phyloP scores from a whole-genome alignment of 2,888 invertebrate species.

The Hypena proboscidalis region DNA sequence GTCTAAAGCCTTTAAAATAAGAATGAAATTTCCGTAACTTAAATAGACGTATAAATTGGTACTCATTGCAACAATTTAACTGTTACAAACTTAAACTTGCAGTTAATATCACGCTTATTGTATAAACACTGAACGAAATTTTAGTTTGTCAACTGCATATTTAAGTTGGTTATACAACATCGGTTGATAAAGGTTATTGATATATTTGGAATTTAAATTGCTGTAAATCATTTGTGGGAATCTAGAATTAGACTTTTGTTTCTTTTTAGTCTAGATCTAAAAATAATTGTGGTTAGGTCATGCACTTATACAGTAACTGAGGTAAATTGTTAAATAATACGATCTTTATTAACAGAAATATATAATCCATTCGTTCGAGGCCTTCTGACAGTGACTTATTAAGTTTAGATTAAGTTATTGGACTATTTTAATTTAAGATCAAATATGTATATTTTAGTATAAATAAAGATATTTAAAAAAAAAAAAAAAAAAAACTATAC shows the following conservation, averaged over 20 bases:
- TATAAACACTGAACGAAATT: conserved; percentile 23
- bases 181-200: conserved; percentile 57
- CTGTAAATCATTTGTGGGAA: conserved; percentile 54
- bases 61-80: conserved; percentile 62
- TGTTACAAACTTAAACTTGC: conserved; percentile 44
- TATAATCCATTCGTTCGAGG: too few relatives aligned
- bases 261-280: conserved; percentile 41
- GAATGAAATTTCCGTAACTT: conserved; percentile 28
- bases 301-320: too few relatives aligned
- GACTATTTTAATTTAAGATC: too few relatives aligned
- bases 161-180: conserved; percentile 38
- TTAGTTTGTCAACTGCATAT: conserved; percentile 25
- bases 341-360: too few relatives aligned
- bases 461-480: too few relatives aligned
- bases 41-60: conserved; percentile 31
- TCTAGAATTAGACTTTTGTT: conserved; percentile 47
- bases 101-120: conserved; percentile 18
- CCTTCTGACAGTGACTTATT: too few relatives aligned
- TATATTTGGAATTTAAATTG: conserved; percentile 61
- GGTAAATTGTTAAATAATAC: not conserved
- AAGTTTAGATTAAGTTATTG: too few relatives aligned
- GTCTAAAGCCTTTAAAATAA: conserved; percentile 16
- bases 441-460: too few relatives aligned
- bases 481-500: too few relatives aligned
- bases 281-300: conserved; percentile 22